Evolutionary conservation across 2,888 invertebrate species (phyloP).

Genomic region (Drosophila monieri): DNA sequence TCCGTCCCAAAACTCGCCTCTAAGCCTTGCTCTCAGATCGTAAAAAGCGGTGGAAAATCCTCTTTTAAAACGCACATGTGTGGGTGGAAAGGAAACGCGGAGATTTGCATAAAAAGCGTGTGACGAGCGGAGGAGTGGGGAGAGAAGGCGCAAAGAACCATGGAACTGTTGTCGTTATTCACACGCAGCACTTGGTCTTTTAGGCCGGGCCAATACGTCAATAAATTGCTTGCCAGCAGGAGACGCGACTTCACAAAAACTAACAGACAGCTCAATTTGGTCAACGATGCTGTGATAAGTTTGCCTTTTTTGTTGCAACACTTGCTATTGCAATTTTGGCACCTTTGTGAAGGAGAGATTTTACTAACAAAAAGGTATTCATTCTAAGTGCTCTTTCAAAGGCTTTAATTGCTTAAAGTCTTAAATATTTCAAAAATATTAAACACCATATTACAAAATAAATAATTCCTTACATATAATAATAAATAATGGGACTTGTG

Average conservation of each 20-base stretch:
- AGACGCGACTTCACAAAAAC: conserved; percentile 20
- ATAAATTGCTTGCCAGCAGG: conserved; percentile 54
- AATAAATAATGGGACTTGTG: too few relatives aligned
- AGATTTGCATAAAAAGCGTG: conserved; percentile 66
- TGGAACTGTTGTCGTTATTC: conserved; percentile 55
- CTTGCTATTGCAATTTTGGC: neutral
- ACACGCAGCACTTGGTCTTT: conserved; percentile 47
- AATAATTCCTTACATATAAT: too few relatives aligned
- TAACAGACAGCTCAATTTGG: conserved; percentile 71
- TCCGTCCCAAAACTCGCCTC: neutral
- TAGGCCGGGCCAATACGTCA: conserved; percentile 65
- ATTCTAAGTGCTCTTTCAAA: too few relatives aligned
- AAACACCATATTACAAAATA: too few relatives aligned
- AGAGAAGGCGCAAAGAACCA: conserved; percentile 5
- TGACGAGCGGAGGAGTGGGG: conserved; percentile 4
- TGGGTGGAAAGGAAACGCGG: conserved; percentile 21
- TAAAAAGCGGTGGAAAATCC: conserved; percentile 59
- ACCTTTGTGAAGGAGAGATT: neutral
- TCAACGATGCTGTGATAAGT: conserved; percentile 15
- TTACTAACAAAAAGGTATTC: neutral
- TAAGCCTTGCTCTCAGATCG: conserved; percentile 23
- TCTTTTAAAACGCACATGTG: conserved; percentile 66
- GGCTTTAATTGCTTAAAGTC: too few relatives aligned
- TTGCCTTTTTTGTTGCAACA: conserved; percentile 1
- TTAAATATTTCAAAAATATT: too few relatives aligned